phyloP scores from a whole-genome alignment of 2,797 vertebrate species.

The Manis javanica region DNA sequence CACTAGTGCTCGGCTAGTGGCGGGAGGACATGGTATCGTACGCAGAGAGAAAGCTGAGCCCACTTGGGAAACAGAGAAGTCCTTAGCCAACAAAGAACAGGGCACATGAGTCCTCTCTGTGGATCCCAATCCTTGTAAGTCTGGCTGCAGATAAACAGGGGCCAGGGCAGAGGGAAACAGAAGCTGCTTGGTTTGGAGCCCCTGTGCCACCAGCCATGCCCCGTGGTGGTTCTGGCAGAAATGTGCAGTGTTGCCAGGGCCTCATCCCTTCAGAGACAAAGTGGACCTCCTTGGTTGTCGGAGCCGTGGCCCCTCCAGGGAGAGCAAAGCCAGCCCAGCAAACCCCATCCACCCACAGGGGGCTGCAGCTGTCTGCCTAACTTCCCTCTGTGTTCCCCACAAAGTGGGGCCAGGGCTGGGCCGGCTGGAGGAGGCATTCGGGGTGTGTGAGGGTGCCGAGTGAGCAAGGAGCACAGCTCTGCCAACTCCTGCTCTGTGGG shows the following conservation, averaged over 20 bases:
- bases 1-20: background rate
- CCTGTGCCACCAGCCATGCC: slow-evolving; percentile 57
- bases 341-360: slow-evolving; percentile 52
- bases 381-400: background rate
- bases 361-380: slow-evolving; percentile 2
- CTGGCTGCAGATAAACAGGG: background rate
- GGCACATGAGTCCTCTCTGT: accelerated
- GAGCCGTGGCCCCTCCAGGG: slow-evolving; percentile 58
- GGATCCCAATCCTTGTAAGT: background rate
- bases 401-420: slow-evolving; percentile 55
- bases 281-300: slow-evolving; percentile 39
- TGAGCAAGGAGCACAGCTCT: slow-evolving; percentile 70
- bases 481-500: slow-evolving; percentile 65
- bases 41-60: background rate
- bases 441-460: slow-evolving; percentile 63
- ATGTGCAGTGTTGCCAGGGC: slow-evolving; percentile 40
- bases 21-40: background rate
- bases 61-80: background rate
- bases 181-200: slow-evolving; percentile 57
- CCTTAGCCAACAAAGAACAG: background rate
- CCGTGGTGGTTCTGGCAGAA: slow-evolving; percentile 30
- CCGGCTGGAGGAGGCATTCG: slow-evolving; percentile 72
- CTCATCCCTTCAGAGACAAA: slow-evolving; percentile 28
- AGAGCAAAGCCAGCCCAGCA: slow-evolving; percentile 67
- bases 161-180: background rate